phyloP scores from a whole-genome alignment of 2,113 vertebrate species.

The Dryoscopus gambensis region DNA sequence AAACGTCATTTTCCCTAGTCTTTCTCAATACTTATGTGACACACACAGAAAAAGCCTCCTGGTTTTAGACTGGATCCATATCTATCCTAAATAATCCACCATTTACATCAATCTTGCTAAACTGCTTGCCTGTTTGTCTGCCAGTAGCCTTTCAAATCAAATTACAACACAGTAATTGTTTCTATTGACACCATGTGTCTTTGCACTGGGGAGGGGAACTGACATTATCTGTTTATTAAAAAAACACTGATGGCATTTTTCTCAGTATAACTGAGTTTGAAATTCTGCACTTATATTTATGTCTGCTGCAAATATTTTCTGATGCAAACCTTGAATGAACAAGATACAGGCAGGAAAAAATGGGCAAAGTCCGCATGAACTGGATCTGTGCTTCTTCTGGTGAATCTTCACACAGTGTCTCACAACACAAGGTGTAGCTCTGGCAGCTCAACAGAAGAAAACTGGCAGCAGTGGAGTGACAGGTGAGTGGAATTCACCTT shows the following conservation, averaged over 20 bases:
- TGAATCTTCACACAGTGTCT: background rate
- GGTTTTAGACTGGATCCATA: background rate
- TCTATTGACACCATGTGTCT: background rate
- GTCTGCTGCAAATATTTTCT: background rate
- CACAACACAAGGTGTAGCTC: background rate
- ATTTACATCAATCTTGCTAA: conserved; percentile 3
- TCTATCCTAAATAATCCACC: background rate
- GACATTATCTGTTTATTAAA: background rate
- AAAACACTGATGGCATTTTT: background rate
- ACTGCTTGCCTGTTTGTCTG: background rate
- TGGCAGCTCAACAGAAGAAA: background rate
- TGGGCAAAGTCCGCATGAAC: background rate
- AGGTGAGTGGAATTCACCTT: background rate
- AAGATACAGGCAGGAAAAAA: background rate
- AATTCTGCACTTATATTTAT: background rate
- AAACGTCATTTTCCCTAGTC: background rate
- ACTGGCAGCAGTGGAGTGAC: background rate
- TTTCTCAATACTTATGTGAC: background rate
- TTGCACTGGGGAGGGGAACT: background rate
- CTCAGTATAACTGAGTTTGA: background rate
- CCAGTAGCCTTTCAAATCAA: conserved; percentile 19
- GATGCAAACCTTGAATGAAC: background rate
- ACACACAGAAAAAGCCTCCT: background rate
- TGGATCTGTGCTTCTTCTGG: background rate
- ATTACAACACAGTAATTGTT: conserved; percentile 18